A percentile compares a stretch with the other conserved stretches of the same genome.
Evolutionary conservation across 1,140 invertebrate species (phyloP).

Genomic region (Procambarus virginalis): DNA sequence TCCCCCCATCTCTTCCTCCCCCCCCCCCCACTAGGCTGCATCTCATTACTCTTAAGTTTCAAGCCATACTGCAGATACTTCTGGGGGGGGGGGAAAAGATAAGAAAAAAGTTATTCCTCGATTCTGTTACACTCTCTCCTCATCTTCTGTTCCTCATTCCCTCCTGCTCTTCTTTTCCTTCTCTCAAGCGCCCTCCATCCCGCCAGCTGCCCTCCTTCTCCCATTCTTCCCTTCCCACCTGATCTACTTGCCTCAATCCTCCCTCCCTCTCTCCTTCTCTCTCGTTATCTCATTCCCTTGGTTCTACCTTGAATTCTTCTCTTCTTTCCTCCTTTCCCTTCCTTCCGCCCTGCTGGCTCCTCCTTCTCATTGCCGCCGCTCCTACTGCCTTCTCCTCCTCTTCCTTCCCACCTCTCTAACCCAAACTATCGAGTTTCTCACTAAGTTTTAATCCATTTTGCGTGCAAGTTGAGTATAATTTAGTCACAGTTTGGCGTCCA

Average conservation of each 20-base stretch:
- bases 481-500: neutral
- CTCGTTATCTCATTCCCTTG: neutral
- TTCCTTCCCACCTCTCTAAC: neutral
- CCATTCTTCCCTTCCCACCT: neutral
- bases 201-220: neutral
- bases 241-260: neutral
- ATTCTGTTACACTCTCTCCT: neutral
- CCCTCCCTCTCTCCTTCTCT: neutral
- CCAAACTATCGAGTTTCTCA: neutral
- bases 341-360: neutral
- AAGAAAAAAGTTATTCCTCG: too few relatives aligned
- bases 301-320: neutral
- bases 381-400: neutral
- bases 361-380: neutral
- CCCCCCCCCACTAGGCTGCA: neutral
- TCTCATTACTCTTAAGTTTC: too few relatives aligned
- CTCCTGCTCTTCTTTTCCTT: neutral
- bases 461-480: neutral
- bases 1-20: neutral
- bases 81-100: too few relatives aligned
- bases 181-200: neutral
- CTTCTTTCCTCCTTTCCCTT: neutral
- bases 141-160: neutral
- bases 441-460: conserved; percentile 8
- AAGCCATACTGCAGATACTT: too few relatives aligned